Evolutionary conservation across 2,888 invertebrate species (phyloP).

Genomic region (Siphlonurus alternatus): DNA sequence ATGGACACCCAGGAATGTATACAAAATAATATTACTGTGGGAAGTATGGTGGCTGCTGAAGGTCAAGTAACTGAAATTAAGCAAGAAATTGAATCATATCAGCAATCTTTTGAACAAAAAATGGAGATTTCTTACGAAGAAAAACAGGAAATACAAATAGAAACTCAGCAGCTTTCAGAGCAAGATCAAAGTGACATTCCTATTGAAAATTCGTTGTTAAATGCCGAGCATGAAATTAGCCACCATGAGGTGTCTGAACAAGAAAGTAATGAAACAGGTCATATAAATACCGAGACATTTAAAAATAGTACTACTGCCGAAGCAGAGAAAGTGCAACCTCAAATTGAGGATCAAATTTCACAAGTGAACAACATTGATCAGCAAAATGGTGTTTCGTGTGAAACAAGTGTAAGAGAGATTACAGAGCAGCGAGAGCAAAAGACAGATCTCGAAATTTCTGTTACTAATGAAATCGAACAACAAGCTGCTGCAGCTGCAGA

Average conservation of each 20-base stretch:
- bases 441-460: no score
- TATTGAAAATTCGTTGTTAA: no score
- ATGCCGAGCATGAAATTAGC: no score
- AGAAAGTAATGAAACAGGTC: no score
- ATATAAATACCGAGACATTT: not conserved
- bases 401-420: not conserved
- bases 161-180: not conserved
- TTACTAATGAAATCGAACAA: not conserved
- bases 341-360: not conserved
- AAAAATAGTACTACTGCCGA: no score
- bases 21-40: not conserved
- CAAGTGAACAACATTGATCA: not conserved
- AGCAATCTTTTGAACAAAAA: not conserved
- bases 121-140: not conserved
- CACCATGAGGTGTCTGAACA: no score
- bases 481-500: not conserved
- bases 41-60: not conserved
- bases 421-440: no score
- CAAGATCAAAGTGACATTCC: not conserved
- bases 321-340: not conserved
- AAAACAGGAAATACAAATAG: not conserved
- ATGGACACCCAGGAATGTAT: slow-evolving; percentile 1
- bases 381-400: not conserved
- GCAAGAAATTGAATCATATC: no score
- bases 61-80: not conserved